Percentiles rank a stretch among this genome's conserved stretches.
Evolutionary conservation across 2,888 invertebrate species (phyloP).

Genomic region (Drosophila melanosoma): DNA sequence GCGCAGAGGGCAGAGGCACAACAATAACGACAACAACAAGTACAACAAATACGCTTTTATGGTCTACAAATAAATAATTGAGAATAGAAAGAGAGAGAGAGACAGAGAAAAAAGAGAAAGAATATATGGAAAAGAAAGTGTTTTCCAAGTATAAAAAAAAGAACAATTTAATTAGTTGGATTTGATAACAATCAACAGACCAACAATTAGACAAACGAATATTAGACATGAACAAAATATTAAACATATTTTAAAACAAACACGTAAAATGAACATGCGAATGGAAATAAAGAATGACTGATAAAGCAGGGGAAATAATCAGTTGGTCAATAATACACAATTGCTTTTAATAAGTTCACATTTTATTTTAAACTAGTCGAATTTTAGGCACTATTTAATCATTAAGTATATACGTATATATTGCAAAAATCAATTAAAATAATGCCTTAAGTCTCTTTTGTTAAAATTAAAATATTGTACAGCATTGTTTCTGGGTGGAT

Average conservation of each 20-base stretch:
- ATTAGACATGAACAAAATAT: slow-evolving; percentile 40
- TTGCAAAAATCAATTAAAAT: slow-evolving; percentile 74
- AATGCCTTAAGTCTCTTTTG: slow-evolving; percentile 68
- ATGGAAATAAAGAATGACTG: slow-evolving; percentile 38
- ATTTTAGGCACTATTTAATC: slow-evolving; percentile 51
- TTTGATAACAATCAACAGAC: slow-evolving; percentile 35
- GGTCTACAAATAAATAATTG: slow-evolving; percentile 81
- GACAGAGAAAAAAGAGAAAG: slow-evolving; percentile 48
- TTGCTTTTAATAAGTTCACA: slow-evolving; percentile 61
- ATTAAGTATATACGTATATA: slow-evolving; percentile 53
- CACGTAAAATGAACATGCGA: slow-evolving; percentile 51
- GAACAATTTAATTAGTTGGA: slow-evolving; percentile 41
- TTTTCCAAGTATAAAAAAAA: slow-evolving; percentile 35
- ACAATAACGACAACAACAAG: slow-evolving; percentile 67
- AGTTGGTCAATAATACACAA: slow-evolving; percentile 64
- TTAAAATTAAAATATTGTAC: slow-evolving; percentile 73
- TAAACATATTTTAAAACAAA: slow-evolving; percentile 20
- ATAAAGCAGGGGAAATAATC: slow-evolving; percentile 34
- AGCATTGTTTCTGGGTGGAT: slow-evolving; percentile 44
- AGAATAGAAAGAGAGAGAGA: slow-evolving; percentile 38
- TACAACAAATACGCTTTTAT: slow-evolving; percentile 75
- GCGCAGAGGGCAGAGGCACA: slow-evolving; percentile 62
- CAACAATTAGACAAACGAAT: slow-evolving; percentile 37
- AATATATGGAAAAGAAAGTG: slow-evolving; percentile 34
- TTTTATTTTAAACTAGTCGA: slow-evolving; percentile 62